Evolutionary conservation across 1,140 invertebrate species (phyloP), one percentile per base, ranked within the genome.

Genomic region (Plectrocnemia conspersa): DNA sequence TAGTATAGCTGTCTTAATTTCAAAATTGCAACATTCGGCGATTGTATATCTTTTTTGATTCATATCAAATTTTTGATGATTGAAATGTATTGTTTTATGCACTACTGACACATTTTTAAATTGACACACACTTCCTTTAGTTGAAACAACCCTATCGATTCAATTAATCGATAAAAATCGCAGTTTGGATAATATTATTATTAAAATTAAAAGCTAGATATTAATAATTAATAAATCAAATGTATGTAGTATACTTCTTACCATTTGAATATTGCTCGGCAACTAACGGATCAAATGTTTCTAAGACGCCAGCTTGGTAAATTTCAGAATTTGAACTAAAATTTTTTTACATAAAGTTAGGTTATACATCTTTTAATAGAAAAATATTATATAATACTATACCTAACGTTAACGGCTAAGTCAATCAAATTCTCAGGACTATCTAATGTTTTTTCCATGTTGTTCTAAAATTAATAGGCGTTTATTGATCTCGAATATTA

Each of bases 251-350:
- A n/a, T n/a, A 3, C 25, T 40, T 15, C 68, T 74, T 71, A 74
- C 74, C 75, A 58, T 63, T 64, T 62, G 72, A 68, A 68, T 63
- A 68, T 60, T 67, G 65, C 47, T 76, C 76, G 67, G 78, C 78
- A 57, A 88, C 75, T 67, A 92, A 75, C 55, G 87, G 88, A 79
- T 91, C 87, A 71, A 91, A 90, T 47, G 85, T 86, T 71, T 90
- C 87, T 62, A 91, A 69, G 56, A 91, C 85, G 69, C 86, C 88
- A 53, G 86, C 85, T 68, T 85, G 77, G 56, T 84, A 81, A 70
- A 79, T 81, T 64, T 79, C 79, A 68, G 79, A 78, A 45, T 76
- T 67, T 52, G 50, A 38, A 58, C 69, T 63, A n/a, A n/a, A n/a
- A n/a, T n/a, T n/a, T n/a, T n/a, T n/a, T n/a, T n/a, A n/a, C n/a